A percentile compares a stretch with the other conserved stretches of the same genome.
These are phyloP conservation scores for Phortica magna DNA, from an alignment of 2,888 invertebrate genomes.

Conservation along the genomic window DNA sequence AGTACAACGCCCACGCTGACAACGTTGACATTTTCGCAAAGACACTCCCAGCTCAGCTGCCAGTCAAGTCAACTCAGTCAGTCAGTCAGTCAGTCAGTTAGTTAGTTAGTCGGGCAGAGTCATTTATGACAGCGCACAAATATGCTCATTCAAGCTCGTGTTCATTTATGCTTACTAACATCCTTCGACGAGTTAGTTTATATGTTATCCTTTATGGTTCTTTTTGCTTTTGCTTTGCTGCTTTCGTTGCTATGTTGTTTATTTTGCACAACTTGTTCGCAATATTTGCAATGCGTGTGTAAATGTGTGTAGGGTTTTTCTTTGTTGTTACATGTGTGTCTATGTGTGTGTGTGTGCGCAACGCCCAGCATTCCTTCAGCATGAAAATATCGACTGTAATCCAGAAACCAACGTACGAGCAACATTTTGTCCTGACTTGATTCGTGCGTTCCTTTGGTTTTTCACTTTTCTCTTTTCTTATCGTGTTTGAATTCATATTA, in stretches of 20 bases:
- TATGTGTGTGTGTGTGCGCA: neutral
- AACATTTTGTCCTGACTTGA: conserved; percentile 7
- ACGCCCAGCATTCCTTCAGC: neutral
- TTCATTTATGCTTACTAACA: neutral
- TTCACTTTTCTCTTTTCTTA: neutral
- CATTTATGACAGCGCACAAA: conserved; percentile 18
- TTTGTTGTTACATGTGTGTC: neutral
- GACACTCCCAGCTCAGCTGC: neutral
- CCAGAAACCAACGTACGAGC: conserved; percentile 2
- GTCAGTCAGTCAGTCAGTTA: neutral
- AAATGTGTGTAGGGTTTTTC: neutral
- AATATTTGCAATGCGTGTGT: conserved; percentile 21
- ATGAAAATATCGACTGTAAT: conserved; percentile 9
- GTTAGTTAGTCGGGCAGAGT: neutral
- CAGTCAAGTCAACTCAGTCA: neutral
- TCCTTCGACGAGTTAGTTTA: neutral
- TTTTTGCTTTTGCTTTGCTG: neutral
- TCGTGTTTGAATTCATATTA: neutral
- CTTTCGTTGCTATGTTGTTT: neutral
- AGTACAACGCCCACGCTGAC: no score
- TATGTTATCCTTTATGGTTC: neutral
- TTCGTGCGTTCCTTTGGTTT: neutral
- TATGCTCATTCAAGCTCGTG: neutral
- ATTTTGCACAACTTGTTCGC: conserved; percentile 22
- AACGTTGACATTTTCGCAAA: no score